Evolutionary conservation across 2,113 vertebrate species (phyloP).

Genomic region (Hippopotamus amphibius): DNA sequence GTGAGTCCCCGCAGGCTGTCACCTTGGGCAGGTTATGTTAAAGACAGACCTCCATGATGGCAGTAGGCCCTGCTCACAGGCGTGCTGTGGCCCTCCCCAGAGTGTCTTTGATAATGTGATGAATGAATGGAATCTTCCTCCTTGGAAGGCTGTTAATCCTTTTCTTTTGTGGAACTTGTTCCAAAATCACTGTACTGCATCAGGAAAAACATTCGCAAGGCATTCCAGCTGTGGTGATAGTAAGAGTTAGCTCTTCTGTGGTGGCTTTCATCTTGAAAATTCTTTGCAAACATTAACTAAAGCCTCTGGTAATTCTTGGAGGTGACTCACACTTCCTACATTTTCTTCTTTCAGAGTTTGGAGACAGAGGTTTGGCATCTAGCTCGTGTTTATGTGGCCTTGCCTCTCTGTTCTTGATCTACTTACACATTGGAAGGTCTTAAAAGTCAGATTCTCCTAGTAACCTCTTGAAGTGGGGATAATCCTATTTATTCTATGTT

Average conservation of each 20-base stretch:
- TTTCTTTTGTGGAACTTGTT: neutral
- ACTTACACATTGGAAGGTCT: neutral
- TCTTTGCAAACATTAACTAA: neutral
- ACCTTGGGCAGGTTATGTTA: neutral
- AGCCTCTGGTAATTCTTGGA: neutral
- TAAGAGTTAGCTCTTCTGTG: neutral
- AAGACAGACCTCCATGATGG: neutral
- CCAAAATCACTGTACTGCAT: neutral
- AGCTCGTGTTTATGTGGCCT: neutral
- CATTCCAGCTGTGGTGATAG: neutral
- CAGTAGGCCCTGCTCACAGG: neutral
- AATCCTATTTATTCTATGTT: neutral
- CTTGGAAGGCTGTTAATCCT: neutral
- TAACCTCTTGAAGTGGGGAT: neutral
- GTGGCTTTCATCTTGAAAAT: conserved; percentile 21
- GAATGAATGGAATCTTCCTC: neutral
- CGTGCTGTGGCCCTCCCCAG: neutral
- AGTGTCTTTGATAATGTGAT: neutral
- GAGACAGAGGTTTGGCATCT: neutral
- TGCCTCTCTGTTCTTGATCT: neutral
- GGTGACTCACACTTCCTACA: neutral
- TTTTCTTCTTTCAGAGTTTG: neutral
- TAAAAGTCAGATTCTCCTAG: neutral
- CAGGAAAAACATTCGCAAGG: neutral
- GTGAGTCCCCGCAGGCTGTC: neutral